phyloP scores from a whole-genome alignment of 2,888 invertebrate genomes.

The Neoitamus cyanurus region DNA sequence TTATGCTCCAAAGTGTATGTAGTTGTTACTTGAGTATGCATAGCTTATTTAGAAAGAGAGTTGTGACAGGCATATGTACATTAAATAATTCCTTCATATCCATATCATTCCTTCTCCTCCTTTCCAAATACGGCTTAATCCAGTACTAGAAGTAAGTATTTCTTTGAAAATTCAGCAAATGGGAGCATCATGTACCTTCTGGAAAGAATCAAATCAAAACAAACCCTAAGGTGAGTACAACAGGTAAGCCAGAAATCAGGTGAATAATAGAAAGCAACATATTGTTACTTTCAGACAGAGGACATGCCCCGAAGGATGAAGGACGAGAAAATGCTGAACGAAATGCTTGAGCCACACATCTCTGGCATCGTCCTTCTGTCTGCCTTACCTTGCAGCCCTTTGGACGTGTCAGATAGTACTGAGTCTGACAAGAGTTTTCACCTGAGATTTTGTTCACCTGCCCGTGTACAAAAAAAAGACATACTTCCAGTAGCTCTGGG shows the following conservation, averaged over 20 bases:
- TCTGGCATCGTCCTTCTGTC: neutral
- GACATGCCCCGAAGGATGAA: neutral
- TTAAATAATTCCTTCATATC: too few species aligned
- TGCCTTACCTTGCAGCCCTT: neutral
- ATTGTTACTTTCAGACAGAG: neutral
- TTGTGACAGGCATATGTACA: too few species aligned
- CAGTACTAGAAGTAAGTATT: too few species aligned
- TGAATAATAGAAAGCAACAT: neutral
- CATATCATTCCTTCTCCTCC: too few species aligned
- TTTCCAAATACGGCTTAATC: too few species aligned
- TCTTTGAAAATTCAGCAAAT: too few species aligned
- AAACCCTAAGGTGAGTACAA: neutral
- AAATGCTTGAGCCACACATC: neutral
- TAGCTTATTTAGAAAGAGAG: too few species aligned
- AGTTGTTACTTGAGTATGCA: too few species aligned
- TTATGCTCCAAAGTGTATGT: too few species aligned
- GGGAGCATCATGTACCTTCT: too few species aligned
- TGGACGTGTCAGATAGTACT: neutral
- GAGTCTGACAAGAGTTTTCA: slow-evolving; percentile 18
- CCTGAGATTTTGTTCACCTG: slow-evolving; percentile 24
- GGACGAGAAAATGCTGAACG: neutral
- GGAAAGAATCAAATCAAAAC: neutral
- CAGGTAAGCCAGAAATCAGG: neutral
- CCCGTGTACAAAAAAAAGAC: neutral
- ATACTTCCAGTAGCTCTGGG: neutral